Percentiles rank a stretch among this genome's conserved stretches.
phyloP scores from a whole-genome alignment of 2,113 vertebrate genomes.

The Plestiodon gilberti region DNA sequence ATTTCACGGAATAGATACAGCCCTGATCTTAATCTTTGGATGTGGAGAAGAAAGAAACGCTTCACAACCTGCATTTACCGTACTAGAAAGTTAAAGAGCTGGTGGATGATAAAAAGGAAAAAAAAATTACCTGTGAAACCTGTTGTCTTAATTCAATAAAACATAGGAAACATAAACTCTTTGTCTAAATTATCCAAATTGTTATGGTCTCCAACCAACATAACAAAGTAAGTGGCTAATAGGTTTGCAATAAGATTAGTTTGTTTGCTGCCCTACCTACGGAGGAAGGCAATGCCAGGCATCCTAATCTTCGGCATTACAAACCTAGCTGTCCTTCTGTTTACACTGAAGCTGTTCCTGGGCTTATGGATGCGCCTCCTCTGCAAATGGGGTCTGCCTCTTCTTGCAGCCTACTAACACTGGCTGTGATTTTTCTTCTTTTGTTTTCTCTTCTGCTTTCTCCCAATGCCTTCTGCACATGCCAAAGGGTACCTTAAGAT shows the following conservation, averaged over 20 bases:
- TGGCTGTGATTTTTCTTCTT: slow-evolving; percentile 78
- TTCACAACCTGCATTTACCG: not conserved
- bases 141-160: not conserved
- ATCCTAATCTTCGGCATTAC: not conserved
- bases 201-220: not conserved
- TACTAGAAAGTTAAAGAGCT: not conserved
- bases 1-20: not conserved
- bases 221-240: slow-evolving; percentile 12
- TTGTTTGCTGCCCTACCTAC: not conserved
- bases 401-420: slow-evolving; percentile 70
- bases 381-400: slow-evolving; percentile 67
- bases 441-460: slow-evolving; percentile 74
- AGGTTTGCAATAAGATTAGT: slow-evolving; percentile 39
- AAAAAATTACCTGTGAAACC: not conserved
- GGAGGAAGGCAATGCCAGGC: not conserved
- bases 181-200: slow-evolving; percentile 37
- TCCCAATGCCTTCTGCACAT: slow-evolving; percentile 71
- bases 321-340: slow-evolving; percentile 36
- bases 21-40: not conserved
- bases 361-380: slow-evolving; percentile 71
- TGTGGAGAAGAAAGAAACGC: not conserved
- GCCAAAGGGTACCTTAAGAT: slow-evolving; percentile 98
- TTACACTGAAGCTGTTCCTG: slow-evolving; percentile 18
- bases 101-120: not conserved
- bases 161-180: slow-evolving; percentile 38